Conservation (phyloP, 1,140 invertebrate genomes). For the Orussus abietinus region DNA sequence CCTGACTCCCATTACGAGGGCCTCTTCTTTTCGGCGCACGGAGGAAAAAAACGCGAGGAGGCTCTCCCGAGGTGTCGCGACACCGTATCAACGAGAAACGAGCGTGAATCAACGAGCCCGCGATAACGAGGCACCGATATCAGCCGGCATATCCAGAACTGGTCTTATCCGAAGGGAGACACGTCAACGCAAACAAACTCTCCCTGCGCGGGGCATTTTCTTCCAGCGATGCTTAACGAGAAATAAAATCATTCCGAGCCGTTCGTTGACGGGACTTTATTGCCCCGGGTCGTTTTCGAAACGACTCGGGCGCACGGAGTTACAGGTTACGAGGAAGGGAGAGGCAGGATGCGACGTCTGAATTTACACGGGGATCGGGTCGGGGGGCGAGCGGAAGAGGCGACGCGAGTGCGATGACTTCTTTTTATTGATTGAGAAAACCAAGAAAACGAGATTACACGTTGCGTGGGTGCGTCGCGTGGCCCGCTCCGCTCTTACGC, state of each 20-base stretch:
- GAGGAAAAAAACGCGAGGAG: no score
- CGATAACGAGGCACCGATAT: background rate
- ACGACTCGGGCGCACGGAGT: constrained; percentile 1
- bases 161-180: background rate
- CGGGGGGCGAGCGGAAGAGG: background rate
- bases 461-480: no score
- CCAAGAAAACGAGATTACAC: constrained; percentile 22
- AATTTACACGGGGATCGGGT: background rate
- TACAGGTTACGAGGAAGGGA: background rate
- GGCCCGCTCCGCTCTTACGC: no score
- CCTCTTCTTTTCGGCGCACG: no score
- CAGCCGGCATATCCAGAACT: background rate
- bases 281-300: constrained; percentile 4
- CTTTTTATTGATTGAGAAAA: constrained; percentile 32
- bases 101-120: constrained; percentile 4
- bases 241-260: no score
- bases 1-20: constrained; percentile 10
- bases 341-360: background rate
- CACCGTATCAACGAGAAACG: background rate
- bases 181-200: no score
- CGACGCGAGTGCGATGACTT: constrained; percentile 13
- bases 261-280: no score
- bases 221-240: no score
- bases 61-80: background rate
- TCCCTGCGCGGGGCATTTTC: no score